Base-by-base conservation (phyloP, 2,113 vertebrate genomes). In the Pelvicachromis taeniatus region DNA sequence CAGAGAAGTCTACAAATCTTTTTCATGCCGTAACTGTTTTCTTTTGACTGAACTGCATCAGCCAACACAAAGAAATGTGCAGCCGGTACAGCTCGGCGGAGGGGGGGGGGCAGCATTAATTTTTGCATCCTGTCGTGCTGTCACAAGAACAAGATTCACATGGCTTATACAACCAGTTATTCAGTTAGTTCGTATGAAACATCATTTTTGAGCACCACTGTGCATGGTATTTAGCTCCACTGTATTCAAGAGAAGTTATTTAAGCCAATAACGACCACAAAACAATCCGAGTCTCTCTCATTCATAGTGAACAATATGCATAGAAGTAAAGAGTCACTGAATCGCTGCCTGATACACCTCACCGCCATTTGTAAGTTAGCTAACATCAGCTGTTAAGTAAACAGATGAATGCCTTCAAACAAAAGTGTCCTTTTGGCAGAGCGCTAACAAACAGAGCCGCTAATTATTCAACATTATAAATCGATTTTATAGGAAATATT, bases 171-270 rank as follows among this genome's bases (percentile, higher is more conserved):
- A 50, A 17, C 6, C 68, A 73, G 23, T 3, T 31, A 26, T 13
- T 38, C 33, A 13, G 59, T 38, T 65, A 21, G 23, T 48, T 31
- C 31, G 42, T 23, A 19, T 2, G 23, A 73, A 48, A 48, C 7
- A 0, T 6, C 0, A 21, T 23, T 65, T 65, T 65, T 26, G 63
- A 16, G 63, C 7, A 9, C 38, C 63, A 0, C 19, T 2, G 2
- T 38, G 19, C 59, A 0, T 21, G 33, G 59, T 40, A 10, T 42
- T 68, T 68, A 70, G 7, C 23, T 38, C 12, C 1, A 68, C 38
- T 70, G 42, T 16, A 26, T 70, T 70, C 63, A 70, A 26, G 38
- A 70, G 42, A 70, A 42, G 63, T 4, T 16, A 68, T 6, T 8
- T 16, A 45, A 70, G 38, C 19, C 19, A 63, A 42, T 42, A 70